Conservation (phyloP, 2,888 invertebrate species). For the Mythimna vitellina region DNA sequence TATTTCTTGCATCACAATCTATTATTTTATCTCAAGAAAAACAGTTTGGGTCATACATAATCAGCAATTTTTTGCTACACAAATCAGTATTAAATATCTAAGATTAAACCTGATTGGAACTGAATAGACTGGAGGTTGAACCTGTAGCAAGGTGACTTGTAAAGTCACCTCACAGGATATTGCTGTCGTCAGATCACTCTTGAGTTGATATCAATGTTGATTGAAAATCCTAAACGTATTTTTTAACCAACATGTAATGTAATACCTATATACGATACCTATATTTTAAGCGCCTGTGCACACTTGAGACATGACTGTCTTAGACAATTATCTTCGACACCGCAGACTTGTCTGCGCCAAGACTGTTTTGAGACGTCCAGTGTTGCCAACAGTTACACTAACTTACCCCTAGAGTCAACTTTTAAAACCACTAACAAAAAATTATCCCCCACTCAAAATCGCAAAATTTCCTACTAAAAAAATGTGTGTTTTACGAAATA, state of each 20-base stretch:
- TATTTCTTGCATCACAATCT: not conserved
- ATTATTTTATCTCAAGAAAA: not conserved
- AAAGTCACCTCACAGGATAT: constrained; percentile 3
- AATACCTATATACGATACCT: not conserved
- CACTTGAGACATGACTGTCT: too few relatives aligned
- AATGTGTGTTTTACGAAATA: too few relatives aligned
- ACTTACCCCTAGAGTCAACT: too few relatives aligned
- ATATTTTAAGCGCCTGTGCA: too few relatives aligned
- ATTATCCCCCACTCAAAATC: too few relatives aligned
- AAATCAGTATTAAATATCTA: not conserved
- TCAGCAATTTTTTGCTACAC: not conserved
- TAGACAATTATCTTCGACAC: too few relatives aligned
- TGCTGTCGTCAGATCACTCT: not conserved
- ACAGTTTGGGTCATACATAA: not conserved
- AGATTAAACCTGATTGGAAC: not conserved
- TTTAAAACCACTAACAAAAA: too few relatives aligned
- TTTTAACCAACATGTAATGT: not conserved
- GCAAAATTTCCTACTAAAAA: too few relatives aligned
- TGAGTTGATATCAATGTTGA: constrained; percentile 10
- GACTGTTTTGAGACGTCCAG: too few relatives aligned
- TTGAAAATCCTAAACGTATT: not conserved
- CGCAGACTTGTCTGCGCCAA: too few relatives aligned
- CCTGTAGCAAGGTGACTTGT: not conserved
- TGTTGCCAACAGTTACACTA: too few relatives aligned
- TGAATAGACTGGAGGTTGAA: not conserved